phyloP scores from a whole-genome alignment of 2,797 vertebrate species.

The Argya squamiceps region DNA sequence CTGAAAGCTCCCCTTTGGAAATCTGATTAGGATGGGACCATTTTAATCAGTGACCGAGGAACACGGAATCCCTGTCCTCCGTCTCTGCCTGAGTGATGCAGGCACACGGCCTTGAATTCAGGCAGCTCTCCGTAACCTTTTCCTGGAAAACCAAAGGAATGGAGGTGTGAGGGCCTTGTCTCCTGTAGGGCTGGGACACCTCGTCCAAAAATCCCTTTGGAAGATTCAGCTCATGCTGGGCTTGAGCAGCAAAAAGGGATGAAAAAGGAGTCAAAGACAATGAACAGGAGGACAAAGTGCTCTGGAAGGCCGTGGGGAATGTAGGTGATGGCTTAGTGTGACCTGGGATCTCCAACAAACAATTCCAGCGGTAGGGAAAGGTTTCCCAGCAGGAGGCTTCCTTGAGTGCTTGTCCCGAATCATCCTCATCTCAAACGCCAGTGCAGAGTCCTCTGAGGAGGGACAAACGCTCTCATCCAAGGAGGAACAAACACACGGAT shows the following conservation, averaged over 20 bases:
- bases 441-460: not conserved
- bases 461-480: not conserved
- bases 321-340: fast-evolving
- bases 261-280: not conserved
- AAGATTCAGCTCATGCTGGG: not conserved
- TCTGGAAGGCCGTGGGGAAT: not conserved
- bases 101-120: not conserved
- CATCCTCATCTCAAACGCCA: not conserved
- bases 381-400: not conserved
- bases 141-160: not conserved
- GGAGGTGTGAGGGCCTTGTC: not conserved
- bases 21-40: conserved; percentile 36
- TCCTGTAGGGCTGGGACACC: not conserved
- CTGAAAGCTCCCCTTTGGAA: not conserved
- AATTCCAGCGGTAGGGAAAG: not conserved
- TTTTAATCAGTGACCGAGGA: not conserved
- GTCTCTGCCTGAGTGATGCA: not conserved
- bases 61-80: not conserved
- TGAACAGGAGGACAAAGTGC: not conserved
- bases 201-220: not conserved
- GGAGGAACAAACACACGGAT: not conserved
- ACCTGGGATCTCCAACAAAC: not conserved
- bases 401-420: not conserved
- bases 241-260: not conserved
- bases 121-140: not conserved